phyloP scores from a whole-genome alignment of 2,888 invertebrate species.

The Schrankia costaestrigalis region DNA sequence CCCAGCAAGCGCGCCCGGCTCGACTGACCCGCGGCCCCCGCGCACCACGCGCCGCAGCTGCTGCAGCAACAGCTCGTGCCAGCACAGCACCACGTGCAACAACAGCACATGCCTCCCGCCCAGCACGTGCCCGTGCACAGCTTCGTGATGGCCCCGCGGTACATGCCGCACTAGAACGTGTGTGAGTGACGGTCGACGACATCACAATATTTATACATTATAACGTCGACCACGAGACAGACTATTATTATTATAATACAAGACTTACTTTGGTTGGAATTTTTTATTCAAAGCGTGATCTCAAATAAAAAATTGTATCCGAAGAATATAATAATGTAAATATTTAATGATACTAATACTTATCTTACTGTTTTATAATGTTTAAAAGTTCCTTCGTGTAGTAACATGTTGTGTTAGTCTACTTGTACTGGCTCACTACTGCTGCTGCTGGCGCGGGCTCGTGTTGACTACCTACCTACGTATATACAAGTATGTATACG shows the following conservation, averaged over 20 bases:
- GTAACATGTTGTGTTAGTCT: conserved; percentile 3
- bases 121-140: conserved; percentile 6
- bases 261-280: conserved; percentile 1
- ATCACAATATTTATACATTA: not conserved
- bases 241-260: no score
- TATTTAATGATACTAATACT: conserved; percentile 16
- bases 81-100: no score
- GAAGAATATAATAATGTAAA: conserved; percentile 11
- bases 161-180: conserved; percentile 9
- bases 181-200: no score
- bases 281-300: not conserved
- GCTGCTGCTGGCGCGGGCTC: no score
- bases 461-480: no score
- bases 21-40: conserved; percentile 39
- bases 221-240: not conserved
- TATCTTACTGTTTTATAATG: conserved; percentile 9
- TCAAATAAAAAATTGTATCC: not conserved
- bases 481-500: no score
- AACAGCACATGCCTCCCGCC: not conserved
- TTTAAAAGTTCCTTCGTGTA: conserved; percentile 27
- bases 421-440: no score
- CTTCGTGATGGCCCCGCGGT: conserved; percentile 6
- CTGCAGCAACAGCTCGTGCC: conserved; percentile 9
- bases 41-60: conserved; percentile 9
- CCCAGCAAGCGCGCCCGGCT: conserved; percentile 55